A percentile compares a stretch with the other conserved stretches of the same genome.
These are phyloP conservation scores for Noctua comes DNA, from an alignment of 2,888 invertebrate genomes.

Conservation along the genomic window DNA sequence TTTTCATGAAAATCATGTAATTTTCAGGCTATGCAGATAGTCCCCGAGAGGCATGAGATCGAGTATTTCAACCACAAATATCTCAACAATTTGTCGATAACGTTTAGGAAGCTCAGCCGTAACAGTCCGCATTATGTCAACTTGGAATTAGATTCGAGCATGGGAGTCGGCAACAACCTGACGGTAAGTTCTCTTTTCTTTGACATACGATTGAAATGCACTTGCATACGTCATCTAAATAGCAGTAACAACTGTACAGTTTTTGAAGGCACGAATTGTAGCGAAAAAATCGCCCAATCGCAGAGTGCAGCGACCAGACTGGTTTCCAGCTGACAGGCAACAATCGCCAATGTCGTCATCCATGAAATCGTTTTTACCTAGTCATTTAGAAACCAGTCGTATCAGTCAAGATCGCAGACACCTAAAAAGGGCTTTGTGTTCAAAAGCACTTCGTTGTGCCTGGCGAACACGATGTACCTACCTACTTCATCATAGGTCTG, in stretches of 20 bases:
- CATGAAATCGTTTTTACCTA: background rate
- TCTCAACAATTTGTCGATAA: constrained; percentile 45
- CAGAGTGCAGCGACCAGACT: background rate
- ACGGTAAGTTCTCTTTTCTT: constrained; percentile 44
- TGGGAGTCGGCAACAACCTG: constrained; percentile 61
- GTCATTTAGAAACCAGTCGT: background rate
- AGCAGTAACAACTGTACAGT: background rate
- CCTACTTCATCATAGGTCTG: background rate
- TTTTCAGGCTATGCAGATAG: constrained; percentile 60
- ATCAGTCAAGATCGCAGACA: background rate
- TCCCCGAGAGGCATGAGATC: constrained; percentile 62
- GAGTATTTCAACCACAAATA: constrained; percentile 63
- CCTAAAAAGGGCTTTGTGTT: background rate
- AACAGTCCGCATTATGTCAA: constrained; percentile 64
- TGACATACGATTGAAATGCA: too few species aligned
- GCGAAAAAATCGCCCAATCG: background rate
- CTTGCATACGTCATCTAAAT: background rate
- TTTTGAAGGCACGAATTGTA: background rate
- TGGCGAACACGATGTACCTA: background rate
- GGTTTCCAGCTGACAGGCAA: background rate
- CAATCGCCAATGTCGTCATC: background rate
- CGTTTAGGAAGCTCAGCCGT: constrained; percentile 60
- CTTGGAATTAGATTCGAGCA: constrained; percentile 41
- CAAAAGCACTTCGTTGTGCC: background rate
- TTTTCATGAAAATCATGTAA: background rate